Base-by-base conservation (phyloP, 2,113 vertebrate species). In the Lipophrys pholis region DNA sequence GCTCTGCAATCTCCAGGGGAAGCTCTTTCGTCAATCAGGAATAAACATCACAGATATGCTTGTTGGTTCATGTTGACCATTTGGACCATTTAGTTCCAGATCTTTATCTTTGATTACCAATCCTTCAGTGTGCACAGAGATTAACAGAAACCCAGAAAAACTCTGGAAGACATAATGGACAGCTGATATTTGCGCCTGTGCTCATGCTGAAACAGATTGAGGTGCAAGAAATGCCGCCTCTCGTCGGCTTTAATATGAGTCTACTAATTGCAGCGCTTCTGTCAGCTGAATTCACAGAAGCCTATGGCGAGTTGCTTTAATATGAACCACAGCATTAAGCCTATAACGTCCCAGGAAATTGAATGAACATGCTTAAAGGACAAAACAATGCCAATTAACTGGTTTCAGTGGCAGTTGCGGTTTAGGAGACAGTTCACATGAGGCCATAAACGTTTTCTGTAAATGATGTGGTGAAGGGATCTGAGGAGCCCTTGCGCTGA, bases 371-470 rank as follows among this genome's bases (percentile, higher is more conserved):
- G 56, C 35, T 60, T 63, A 7, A 70, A 73, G 15, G 59, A 69
- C 40, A 64, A 50, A 74, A 67, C 14, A 53, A 40, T 41, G 49
- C 14, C n/a, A 43, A 74, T 77, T 72, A 74, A 61, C 56, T 70
- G n/a, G 57, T 81, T 58, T 80, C 46, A 67, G 57, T 56, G 8
- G 62, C 69, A 59, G 63, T 45, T 62, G 63, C 66, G 60, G 71
- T 74, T 67, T 35, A 70, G 52, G 12, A 70, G 73, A 62, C 57
- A 36, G 85, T 85, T 89, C 83, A 83, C 54, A 45, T 55, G 3
- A 85, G 85, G 86, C 84, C 84, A 78, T 69, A 63, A 76, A 64
- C 30, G 71, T 68, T 58, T 56, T 54, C 58, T 67, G 70, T 78
- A 68, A 83, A 70, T 66, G 72, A 81, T 70, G 78, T 3, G 77